These are phyloP conservation scores for Drosophila equinoxialis DNA, from an alignment of 1,140 invertebrate species.

Conservation along the genomic window DNA sequence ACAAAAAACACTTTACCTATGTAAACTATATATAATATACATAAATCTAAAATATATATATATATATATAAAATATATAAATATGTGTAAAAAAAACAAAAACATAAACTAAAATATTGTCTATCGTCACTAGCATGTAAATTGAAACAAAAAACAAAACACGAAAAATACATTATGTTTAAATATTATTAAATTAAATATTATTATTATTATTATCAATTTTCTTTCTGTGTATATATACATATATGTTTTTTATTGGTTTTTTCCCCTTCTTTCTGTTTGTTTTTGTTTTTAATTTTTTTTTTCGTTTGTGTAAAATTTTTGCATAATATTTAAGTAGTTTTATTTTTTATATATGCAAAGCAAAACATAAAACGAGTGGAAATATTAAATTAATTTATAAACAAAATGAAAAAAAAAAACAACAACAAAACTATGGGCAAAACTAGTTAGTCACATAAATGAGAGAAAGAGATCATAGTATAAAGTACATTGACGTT, in stretches of 20 bases:
- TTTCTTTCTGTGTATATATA: conserved; percentile 18
- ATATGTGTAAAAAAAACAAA: not conserved
- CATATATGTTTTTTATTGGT: conserved; percentile 3
- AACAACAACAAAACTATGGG: conserved; percentile 39
- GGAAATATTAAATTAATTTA: conserved; percentile 64
- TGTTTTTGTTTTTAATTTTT: conserved; percentile 1
- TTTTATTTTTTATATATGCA: conserved; percentile 72
- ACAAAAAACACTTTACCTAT: conserved; percentile 23
- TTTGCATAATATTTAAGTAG: conserved; percentile 77
- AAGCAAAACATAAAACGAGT: conserved; percentile 43
- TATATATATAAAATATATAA: not conserved
- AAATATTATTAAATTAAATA: conserved; percentile 44
- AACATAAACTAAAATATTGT: conserved; percentile 4
- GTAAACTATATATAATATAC: conserved; percentile 8
- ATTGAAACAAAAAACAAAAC: conserved; percentile 18
- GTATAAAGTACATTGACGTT: conserved; percentile 18
- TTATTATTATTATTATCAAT: conserved; percentile 47
- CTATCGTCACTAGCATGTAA: conserved; percentile 8
- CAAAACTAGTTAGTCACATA: conserved; percentile 68
- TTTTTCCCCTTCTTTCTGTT: conserved; percentile 35
- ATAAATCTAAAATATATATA: not conserved
- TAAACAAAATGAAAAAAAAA: conserved; percentile 22
- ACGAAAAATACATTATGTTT: conserved; percentile 46
- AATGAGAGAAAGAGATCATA: conserved; percentile 49
- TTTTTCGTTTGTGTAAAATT: conserved; percentile 29